phyloP scores from a whole-genome alignment of 2,797 vertebrate species.

The Crenichthys baileyi region DNA sequence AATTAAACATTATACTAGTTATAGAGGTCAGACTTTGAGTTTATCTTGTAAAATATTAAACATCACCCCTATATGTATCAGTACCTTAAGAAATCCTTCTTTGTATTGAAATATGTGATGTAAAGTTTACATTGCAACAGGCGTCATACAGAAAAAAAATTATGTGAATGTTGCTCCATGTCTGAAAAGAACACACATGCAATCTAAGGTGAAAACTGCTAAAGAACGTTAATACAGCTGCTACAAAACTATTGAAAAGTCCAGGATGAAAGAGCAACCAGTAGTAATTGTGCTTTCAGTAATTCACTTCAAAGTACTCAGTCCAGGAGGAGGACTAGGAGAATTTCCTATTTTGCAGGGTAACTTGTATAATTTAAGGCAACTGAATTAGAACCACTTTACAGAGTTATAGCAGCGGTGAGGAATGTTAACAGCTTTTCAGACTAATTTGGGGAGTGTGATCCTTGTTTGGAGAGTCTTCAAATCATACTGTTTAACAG shows the following conservation, averaged over 20 bases:
- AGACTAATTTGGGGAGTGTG: constrained; percentile 43
- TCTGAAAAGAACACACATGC: neutral
- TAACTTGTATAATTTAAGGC: constrained; percentile 56
- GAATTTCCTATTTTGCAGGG: constrained; percentile 63
- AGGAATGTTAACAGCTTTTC: constrained; percentile 64
- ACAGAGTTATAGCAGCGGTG: constrained; percentile 56
- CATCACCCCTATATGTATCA: neutral
- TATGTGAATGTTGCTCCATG: neutral
- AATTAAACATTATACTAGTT: neutral
- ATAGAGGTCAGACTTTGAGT: neutral
- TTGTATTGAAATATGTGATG: too few relatives aligned
- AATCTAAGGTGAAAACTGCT: neutral
- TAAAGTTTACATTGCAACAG: neutral
- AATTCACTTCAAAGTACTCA: constrained; percentile 62
- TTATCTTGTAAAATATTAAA: constrained; percentile 2
- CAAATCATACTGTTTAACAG: constrained; percentile 63
- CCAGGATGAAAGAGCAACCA: constrained; percentile 40
- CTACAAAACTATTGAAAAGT: constrained; percentile 27
- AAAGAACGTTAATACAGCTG: neutral
- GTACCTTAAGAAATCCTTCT: neutral
- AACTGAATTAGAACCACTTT: constrained; percentile 71
- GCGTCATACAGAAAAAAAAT: neutral
- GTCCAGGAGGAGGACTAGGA: constrained; percentile 35
- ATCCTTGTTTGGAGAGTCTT: constrained; percentile 56
- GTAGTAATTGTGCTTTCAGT: constrained; percentile 42